A percentile compares a stretch with the other conserved stretches of the same genome.
These are phyloP conservation scores for Drosophila mayaguana DNA, from an alignment of 2,888 invertebrate species.

Conservation along the genomic window DNA sequence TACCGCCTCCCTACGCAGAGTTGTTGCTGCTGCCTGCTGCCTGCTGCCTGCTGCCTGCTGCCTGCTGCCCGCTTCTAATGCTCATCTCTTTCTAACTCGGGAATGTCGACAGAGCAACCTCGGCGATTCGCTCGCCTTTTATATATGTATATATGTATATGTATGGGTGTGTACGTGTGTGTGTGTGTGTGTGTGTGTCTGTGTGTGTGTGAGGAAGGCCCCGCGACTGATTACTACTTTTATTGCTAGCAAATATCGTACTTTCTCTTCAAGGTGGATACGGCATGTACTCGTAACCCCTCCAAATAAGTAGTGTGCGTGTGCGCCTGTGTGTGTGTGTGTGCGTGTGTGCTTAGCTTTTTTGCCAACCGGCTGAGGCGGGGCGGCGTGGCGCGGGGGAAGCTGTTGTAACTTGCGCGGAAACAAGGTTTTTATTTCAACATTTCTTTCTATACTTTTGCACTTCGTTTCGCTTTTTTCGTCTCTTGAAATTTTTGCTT, in stretches of 20 bases:
- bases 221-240: conserved; percentile 85
- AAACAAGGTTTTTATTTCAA: conserved; percentile 81
- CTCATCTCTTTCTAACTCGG: conserved; percentile 85
- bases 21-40: neutral
- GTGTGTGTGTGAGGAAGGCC: conserved; percentile 24
- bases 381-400: conserved; percentile 9
- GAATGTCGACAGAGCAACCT: conserved; percentile 46
- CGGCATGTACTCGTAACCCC: conserved; percentile 36
- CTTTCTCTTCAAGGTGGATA: conserved; percentile 75
- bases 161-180: neutral
- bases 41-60: conserved; percentile 42
- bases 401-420: conserved; percentile 77
- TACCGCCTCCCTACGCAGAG: conserved; percentile 11
- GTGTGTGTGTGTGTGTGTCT: conserved; percentile 19
- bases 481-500: conserved; percentile 60
- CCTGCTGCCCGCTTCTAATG: conserved; percentile 75
- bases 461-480: conserved; percentile 35
- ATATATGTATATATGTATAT: conserved; percentile 6
- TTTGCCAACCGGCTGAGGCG: conserved; percentile 60
- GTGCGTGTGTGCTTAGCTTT: conserved; percentile 68
- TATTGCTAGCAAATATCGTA: conserved; percentile 84
- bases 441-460: conserved; percentile 77
- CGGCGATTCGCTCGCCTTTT: conserved; percentile 34
- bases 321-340: conserved; percentile 19
- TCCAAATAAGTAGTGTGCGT: conserved; percentile 28